Evolutionary conservation across 2,113 vertebrate species (phyloP), one percentile per base, ranked within the genome.

Genomic region (Mesembrinibis cayennensis): DNA sequence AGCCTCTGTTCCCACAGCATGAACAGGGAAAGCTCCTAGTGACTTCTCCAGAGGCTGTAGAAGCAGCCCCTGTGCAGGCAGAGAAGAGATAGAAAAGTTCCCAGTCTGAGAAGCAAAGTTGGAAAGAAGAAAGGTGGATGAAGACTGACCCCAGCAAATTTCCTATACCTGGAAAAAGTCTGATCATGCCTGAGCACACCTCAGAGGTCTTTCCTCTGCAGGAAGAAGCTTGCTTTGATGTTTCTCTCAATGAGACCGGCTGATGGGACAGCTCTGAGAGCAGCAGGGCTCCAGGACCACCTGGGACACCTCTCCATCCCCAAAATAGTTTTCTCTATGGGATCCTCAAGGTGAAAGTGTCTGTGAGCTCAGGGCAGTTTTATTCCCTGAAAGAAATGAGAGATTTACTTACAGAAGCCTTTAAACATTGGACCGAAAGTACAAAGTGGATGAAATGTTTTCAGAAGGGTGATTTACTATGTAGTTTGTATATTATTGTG

Each of bases 261-360:
- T 83, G 58, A 81, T 76, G 89, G 67, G 63, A 77, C 72, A 66
- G 16, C 29, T 89, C 61, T 80, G 66, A 88, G 56, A 78, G 34
- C 4, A 3, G 40, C 52, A 69, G 69, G 50, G 34, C 36, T 29
- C 32, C 81, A 79, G 70, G 23, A 69, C 44, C 27, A 53, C 36
- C 34, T 55, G 69, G n/a, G 38, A 21, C 40, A 82, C 18, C 16
- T 67, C 38, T 76, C 12, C n/a, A 44, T 29, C 44, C 49, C 66
- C 36, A 40, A 55, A 87, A 73, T 0, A 49, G 17, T 59, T 85
- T 87, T 84, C 65, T 55, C 56, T 59, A 11, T 53, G 50, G 34
- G 26, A 50, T 82, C 74, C 34, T 94, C 91, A 97, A 96, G 78
- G 74, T 96, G 84, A 85, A 96, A 87, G 14, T 65, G 26, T 77